Percentiles rank a stretch among this genome's conserved stretches.
These are phyloP conservation scores for Dryas iulia DNA, from an alignment of 1,140 invertebrate genomes.

Conservation along the genomic window DNA sequence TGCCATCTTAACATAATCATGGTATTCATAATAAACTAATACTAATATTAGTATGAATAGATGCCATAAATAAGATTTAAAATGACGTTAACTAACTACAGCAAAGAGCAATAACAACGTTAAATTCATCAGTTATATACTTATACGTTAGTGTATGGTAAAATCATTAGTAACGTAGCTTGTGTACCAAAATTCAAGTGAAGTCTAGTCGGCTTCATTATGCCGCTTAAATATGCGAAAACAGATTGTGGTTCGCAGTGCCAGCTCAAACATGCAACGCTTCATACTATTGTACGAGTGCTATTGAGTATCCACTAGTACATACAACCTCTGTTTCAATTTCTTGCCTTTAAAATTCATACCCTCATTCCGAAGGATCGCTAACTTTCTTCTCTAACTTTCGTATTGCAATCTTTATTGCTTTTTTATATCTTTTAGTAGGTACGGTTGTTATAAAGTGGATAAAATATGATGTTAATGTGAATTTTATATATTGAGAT, in stretches of 20 bases:
- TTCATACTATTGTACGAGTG: not conserved
- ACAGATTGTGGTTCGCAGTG: not conserved
- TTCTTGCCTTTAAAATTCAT: slow-evolving; percentile 48
- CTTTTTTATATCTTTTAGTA: slow-evolving; percentile 5
- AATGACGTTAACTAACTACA: no score
- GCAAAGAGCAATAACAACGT: not conserved
- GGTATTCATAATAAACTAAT: no score
- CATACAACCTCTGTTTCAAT: slow-evolving; percentile 11
- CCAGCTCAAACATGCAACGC: not conserved
- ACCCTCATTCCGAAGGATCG: slow-evolving; percentile 39
- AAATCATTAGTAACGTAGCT: not conserved
- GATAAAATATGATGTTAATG: not conserved
- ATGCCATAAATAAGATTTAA: no score
- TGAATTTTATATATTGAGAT: not conserved
- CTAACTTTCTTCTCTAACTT: slow-evolving; percentile 16
- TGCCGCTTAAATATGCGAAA: slow-evolving; percentile 5
- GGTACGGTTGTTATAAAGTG: not conserved
- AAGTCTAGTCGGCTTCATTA: slow-evolving; percentile 1
- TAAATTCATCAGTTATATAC: not conserved
- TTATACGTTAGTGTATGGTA: not conserved
- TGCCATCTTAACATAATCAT: no score
- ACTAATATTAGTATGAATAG: no score
- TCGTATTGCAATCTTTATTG: slow-evolving; percentile 22
- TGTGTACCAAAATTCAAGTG: not conserved
- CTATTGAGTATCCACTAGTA: not conserved